Conservation (phyloP, 2,888 invertebrate genomes). For the Pristionchus exspectatus region DNA sequence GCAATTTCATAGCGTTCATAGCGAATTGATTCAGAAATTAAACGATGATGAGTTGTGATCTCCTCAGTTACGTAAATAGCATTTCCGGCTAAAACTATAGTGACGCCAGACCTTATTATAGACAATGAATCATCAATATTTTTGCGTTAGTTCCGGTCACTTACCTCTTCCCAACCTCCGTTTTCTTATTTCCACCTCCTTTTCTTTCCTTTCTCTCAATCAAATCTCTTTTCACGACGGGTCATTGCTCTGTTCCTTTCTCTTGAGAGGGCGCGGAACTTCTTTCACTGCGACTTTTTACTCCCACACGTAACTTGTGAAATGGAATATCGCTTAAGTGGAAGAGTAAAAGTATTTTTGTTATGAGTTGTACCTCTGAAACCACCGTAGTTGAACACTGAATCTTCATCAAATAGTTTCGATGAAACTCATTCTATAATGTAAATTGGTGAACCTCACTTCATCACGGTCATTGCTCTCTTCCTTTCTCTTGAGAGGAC, state of each 20-base stretch:
- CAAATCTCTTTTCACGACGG: not conserved
- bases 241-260: not conserved
- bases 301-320: not conserved
- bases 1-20: not conserved
- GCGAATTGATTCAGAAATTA: no score
- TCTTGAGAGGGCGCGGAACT: not conserved
- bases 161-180: not conserved
- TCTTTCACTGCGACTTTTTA: not conserved
- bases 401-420: no score
- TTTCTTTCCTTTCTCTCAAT: no score
- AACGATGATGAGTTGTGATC: no score
- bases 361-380: no score
- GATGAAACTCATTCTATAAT: no score
- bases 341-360: no score
- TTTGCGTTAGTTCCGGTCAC: not conserved
- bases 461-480: not conserved
- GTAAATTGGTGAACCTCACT: no score
- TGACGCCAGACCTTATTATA: not conserved
- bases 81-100: no score
- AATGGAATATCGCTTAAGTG: no score
- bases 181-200: not conserved
- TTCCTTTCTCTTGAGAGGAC: not conserved
- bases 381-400: no score
- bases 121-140: not conserved
- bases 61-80: no score